These are phyloP conservation scores for Meliscaeva auricollis DNA, from an alignment of 2,888 invertebrate genomes.

Conservation along the genomic window DNA sequence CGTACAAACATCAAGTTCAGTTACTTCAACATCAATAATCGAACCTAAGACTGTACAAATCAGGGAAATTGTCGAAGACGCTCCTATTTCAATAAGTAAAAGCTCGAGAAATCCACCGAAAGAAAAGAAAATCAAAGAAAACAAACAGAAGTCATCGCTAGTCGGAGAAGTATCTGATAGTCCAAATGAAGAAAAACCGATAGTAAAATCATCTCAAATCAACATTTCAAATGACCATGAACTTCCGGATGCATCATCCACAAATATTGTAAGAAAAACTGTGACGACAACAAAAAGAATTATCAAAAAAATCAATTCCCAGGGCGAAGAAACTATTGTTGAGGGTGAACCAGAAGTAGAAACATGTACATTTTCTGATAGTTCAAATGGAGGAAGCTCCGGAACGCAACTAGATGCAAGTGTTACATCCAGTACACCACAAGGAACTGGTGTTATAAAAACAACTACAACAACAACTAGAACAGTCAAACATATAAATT, in stretches of 20 bases:
- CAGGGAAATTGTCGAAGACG: slow-evolving; percentile 50
- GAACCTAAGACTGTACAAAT: slow-evolving; percentile 58
- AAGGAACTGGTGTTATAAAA: slow-evolving; percentile 79
- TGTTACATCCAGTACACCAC: neutral
- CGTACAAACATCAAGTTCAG: slow-evolving; percentile 40
- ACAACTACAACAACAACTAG: slow-evolving; percentile 82
- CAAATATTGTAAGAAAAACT: slow-evolving; percentile 48
- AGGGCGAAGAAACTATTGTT: slow-evolving; percentile 68
- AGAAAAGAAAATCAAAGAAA: too few species aligned
- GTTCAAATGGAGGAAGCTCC: neutral
- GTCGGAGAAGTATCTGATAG: too few species aligned
- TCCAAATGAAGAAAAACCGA: too few species aligned
- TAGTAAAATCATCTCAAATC: too few species aligned
- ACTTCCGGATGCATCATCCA: slow-evolving; percentile 33
- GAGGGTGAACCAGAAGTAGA: slow-evolving; percentile 23
- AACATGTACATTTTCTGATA: slow-evolving; percentile 24
- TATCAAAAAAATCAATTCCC: slow-evolving; percentile 14
- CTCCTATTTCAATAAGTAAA: neutral
- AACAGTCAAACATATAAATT: slow-evolving; percentile 78
- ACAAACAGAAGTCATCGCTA: too few species aligned
- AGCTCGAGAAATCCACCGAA: too few species aligned
- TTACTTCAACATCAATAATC: slow-evolving; percentile 46
- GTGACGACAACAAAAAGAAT: slow-evolving; percentile 78
- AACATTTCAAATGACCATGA: neutral
- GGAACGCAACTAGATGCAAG: neutral